A percentile compares a stretch with the other conserved stretches of the same genome.
Evolutionary conservation across 2,113 vertebrate species (phyloP).

Genomic region (Cyprinodon brontotheroides): DNA sequence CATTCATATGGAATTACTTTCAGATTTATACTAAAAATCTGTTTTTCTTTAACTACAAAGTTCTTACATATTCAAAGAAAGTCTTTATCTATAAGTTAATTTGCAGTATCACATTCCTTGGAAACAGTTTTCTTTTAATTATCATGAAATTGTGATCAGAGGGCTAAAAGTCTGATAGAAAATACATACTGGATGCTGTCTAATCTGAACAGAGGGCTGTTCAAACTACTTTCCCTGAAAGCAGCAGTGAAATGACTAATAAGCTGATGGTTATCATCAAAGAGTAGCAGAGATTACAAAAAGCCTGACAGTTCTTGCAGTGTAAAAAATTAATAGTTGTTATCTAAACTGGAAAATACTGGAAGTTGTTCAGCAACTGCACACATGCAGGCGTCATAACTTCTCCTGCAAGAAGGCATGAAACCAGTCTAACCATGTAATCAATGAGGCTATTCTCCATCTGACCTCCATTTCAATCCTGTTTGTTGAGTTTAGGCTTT

Average conservation of each 20-base stretch:
- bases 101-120: constrained; percentile 11
- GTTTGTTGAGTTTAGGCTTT: constrained; percentile 42
- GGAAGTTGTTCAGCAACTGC: neutral
- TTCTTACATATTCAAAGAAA: constrained; percentile 23
- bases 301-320: constrained; percentile 8
- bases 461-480: constrained; percentile 6
- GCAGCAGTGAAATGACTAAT: constrained; percentile 39
- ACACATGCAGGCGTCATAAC: constrained; percentile 6
- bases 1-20: neutral
- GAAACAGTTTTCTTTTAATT: constrained; percentile 6
- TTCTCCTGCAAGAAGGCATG: constrained; percentile 10
- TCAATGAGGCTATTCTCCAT: neutral
- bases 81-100: constrained; percentile 12
- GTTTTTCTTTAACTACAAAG: neutral
- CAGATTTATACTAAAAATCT: neutral
- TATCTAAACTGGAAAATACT: constrained; percentile 38
- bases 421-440: constrained; percentile 9
- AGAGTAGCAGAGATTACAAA: constrained; percentile 39
- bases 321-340: constrained; percentile 12
- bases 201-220: constrained; percentile 21
- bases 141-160: constrained; percentile 37
- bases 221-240: constrained; percentile 19
- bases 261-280: constrained; percentile 55
- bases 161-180: constrained; percentile 37
- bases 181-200: neutral